Conservation (phyloP, 2,888 invertebrate species). For the Pardosa pseudoannulata region DNA sequence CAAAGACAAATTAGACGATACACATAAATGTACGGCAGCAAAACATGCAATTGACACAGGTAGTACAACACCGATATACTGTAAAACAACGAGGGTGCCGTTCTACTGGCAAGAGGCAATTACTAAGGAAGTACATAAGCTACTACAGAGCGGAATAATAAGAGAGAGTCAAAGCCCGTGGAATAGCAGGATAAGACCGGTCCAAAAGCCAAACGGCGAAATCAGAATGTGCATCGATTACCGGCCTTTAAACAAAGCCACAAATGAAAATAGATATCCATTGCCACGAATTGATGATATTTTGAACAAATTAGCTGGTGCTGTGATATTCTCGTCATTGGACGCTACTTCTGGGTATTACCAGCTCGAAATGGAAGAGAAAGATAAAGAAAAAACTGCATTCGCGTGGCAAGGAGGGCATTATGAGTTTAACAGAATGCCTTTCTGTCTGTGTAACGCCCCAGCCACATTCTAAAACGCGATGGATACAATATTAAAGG, state of each 20-base stretch:
- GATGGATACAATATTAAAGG: too few relatives aligned
- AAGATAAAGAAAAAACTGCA: neutral
- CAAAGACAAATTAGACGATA: too few relatives aligned
- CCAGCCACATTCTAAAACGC: neutral
- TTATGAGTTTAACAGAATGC: neutral
- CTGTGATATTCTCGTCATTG: neutral
- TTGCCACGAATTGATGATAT: neutral
- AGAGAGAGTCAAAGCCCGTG: too few relatives aligned
- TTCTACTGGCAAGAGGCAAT: too few relatives aligned
- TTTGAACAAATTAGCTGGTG: neutral
- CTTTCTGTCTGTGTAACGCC: neutral
- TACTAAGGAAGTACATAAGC: too few relatives aligned
- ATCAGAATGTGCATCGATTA: neutral
- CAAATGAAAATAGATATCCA: neutral
- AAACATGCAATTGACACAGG: too few relatives aligned
- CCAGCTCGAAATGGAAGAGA: conserved; percentile 4
- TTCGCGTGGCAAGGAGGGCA: neutral
- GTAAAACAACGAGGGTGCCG: too few relatives aligned
- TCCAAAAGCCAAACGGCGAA: neutral
- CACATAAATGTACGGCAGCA: too few relatives aligned
- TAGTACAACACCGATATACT: too few relatives aligned
- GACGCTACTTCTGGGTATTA: conserved; percentile 1
- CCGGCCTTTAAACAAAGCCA: neutral
- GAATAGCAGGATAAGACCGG: neutral
- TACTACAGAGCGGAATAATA: too few relatives aligned